Percentiles rank a stretch among this genome's conserved stretches.
Conservation (phyloP, 2,113 vertebrate genomes). For the Prunella himalayana region DNA sequence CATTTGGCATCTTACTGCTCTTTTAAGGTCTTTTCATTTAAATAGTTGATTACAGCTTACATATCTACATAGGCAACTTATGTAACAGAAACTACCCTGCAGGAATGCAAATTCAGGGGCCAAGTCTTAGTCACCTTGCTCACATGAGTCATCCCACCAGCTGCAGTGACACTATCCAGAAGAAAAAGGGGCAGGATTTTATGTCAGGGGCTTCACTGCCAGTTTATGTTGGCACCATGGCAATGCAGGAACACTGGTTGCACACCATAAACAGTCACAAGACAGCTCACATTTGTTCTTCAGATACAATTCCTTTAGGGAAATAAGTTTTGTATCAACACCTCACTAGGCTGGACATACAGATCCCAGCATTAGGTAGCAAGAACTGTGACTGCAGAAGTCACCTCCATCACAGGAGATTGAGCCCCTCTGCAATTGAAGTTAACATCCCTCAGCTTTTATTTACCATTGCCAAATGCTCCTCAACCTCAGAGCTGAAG, state of each 20-base stretch:
- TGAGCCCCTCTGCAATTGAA: background rate
- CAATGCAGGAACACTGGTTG: background rate
- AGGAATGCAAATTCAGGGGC: conserved; percentile 19
- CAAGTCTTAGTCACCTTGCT: conserved; percentile 35
- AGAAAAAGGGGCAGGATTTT: background rate
- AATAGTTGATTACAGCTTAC: conserved; percentile 40
- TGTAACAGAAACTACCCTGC: conserved; percentile 8
- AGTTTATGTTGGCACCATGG: background rate
- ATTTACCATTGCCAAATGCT: background rate
- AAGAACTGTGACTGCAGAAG: background rate
- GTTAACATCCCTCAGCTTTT: background rate
- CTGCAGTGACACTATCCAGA: conserved; percentile 23
- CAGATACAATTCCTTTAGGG: background rate
- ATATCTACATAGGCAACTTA: conserved; percentile 14
- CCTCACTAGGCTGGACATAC: rapidly evolving
- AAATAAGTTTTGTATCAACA: background rate
- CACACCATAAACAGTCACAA: background rate
- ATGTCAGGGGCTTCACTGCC: background rate
- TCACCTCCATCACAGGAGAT: background rate
- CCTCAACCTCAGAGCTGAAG: background rate
- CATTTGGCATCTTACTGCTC: background rate
- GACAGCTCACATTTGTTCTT: background rate
- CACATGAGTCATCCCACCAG: conserved; percentile 8
- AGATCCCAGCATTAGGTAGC: background rate
- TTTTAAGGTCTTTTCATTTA: conserved; percentile 46